Evolutionary conservation across 2,888 invertebrate genomes (phyloP).

Genomic region (Tetrapedia diversipes): DNA sequence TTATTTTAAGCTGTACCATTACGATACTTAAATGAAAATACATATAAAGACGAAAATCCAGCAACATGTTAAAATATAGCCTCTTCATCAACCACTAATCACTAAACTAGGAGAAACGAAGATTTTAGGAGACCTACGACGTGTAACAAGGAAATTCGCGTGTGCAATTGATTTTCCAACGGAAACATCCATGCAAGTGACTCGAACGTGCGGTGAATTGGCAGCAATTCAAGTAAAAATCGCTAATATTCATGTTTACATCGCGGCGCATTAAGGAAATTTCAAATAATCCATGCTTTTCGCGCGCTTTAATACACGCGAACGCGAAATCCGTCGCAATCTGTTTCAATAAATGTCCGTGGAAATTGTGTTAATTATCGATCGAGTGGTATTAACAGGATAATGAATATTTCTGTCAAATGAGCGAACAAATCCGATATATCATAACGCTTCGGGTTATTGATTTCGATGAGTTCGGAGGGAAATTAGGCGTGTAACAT

Average conservation of each 20-base stretch:
- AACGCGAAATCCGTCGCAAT: constrained; percentile 8
- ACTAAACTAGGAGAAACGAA: not conserved
- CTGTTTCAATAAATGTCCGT: constrained; percentile 29
- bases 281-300: constrained; percentile 53
- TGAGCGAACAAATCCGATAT: constrained; percentile 6
- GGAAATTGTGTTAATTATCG: not conserved
- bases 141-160: not conserved
- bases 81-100: not conserved
- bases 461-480: not conserved
- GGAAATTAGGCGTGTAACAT: not conserved
- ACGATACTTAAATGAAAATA: not conserved
- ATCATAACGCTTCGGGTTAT: not conserved
- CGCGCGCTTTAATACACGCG: constrained; percentile 18
- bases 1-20: no score
- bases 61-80: not conserved
- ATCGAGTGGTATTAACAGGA: constrained; percentile 22
- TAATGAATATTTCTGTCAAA: constrained; percentile 38
- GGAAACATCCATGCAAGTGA: constrained; percentile 45
- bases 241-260: constrained; percentile 67
- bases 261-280: constrained; percentile 58
- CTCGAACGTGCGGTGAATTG: constrained; percentile 58
- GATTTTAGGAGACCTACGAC: not conserved
- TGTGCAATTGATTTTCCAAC: constrained; percentile 54
- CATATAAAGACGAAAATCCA: not conserved
- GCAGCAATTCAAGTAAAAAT: constrained; percentile 70